Base-by-base conservation (phyloP, 2,888 invertebrate species). In the Amphipoea oculea region DNA sequence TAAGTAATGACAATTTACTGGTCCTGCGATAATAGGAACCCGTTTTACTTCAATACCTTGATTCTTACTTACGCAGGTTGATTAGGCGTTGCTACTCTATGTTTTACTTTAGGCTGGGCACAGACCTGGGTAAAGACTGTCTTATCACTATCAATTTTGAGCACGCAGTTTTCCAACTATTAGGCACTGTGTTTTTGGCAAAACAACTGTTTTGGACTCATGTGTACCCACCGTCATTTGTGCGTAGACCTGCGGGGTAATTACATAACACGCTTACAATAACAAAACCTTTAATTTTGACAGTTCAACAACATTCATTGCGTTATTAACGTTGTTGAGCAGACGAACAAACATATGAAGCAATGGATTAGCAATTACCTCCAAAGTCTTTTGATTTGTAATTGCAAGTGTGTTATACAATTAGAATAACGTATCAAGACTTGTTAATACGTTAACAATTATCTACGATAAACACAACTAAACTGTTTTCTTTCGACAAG, bases 1-100 rank as follows among this genome's bases (percentile, higher is more conserved):
- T 86, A 81, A 85, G 81, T 85, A 86, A 85, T 86, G 85, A 86
- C 74, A 77, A 85, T 86, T 86, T 86, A 85, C 77, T 84, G 23
- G 76, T 77, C 12, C 23, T 54, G 71, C 57, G 87, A 85, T 85
- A 85, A 86, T 77, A 70, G 51, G 36, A 85, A 86, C 85, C 68
- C 57, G 87, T 86, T 85, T 85, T 60, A 42, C 68, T 74, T 81
- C 69, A 73, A 69, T 86, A 77, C 81, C 76, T 73, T 42, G 77
- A 81, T 86, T 77, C 84, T 77, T 86, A 86, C 85, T 85, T 85
- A 86, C 77, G 84, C 81, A 65, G 48, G 68, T 81, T 85, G 84
- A 84, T 86, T 85, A 85, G 86, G 65, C 60, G 42, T 14, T 65
- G 36, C 74, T 77, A 36, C 29, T 42, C 62, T 67, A n/a, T 79